phyloP scores from a whole-genome alignment of 2,797 vertebrate genomes.

The Neosilurus hyrtlii region DNA sequence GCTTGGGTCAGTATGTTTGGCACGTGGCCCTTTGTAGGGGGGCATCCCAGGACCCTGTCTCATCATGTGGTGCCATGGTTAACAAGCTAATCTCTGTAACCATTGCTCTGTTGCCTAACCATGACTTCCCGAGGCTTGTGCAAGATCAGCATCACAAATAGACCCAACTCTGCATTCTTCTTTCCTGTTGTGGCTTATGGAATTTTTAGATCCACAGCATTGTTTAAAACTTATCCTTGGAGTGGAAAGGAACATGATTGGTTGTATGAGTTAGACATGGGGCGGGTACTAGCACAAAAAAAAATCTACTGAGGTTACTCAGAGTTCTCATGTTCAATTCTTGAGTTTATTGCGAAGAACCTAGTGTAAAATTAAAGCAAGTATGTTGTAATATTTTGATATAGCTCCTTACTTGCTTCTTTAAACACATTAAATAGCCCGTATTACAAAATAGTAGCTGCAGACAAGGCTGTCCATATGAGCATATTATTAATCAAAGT shows the following conservation, averaged over 20 bases:
- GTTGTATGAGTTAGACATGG: not conserved
- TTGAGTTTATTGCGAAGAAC: too few relatives aligned
- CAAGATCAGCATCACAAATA: not conserved
- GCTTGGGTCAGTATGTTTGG: constrained; percentile 77
- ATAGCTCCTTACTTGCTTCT: not conserved
- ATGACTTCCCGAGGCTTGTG: not conserved
- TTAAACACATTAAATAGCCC: not conserved
- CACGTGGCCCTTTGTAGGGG: constrained; percentile 71
- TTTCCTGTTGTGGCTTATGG: not conserved
- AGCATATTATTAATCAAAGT: not conserved
- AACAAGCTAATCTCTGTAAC: not conserved
- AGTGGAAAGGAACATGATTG: not conserved
- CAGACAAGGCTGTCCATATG: not conserved
- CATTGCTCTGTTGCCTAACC: not conserved
- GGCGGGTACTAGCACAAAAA: not conserved
- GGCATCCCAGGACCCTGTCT: constrained; percentile 53
- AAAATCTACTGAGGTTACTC: not conserved
- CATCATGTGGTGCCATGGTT: not conserved
- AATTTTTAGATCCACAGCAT: not conserved
- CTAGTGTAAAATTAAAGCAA: not conserved
- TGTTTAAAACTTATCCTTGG: not conserved
- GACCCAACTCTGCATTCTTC: not conserved
- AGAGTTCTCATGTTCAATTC: not conserved
- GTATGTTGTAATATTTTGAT: too few relatives aligned
- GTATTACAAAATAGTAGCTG: not conserved